These are phyloP conservation scores for Exaiptasia diaphana DNA, from an alignment of 64 coral and sea anemone genomes.

Conservation along the genomic window DNA sequence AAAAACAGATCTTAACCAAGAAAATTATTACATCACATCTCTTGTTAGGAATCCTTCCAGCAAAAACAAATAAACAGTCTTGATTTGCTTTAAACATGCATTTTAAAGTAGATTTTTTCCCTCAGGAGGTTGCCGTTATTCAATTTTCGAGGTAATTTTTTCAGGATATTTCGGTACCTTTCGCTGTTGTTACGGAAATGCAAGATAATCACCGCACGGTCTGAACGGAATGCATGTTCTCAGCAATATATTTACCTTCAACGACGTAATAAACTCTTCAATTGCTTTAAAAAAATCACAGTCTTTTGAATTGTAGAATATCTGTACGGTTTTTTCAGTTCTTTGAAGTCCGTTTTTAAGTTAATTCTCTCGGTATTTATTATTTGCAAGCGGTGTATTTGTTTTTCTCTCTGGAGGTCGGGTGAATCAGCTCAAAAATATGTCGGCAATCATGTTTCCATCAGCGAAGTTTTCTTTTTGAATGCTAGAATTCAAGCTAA, in stretches of 20 bases:
- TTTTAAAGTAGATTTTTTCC: neutral
- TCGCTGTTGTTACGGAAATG: conserved; percentile 4
- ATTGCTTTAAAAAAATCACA: no score
- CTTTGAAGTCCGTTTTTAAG: no score
- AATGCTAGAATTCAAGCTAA: no score
- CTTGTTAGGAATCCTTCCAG: neutral
- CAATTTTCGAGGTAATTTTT: neutral
- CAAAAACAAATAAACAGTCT: neutral
- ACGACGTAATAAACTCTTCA: no score
- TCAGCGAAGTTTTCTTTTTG: no score
- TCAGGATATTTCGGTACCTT: conserved; percentile 4
- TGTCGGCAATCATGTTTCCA: no score
- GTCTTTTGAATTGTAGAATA: no score
- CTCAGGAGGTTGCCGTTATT: no score
- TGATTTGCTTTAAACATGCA: neutral
- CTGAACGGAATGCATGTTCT: neutral
- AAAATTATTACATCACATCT: neutral
- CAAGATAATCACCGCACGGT: neutral
- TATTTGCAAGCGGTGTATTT: neutral
- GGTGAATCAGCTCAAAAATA: neutral
- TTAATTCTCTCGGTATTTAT: neutral
- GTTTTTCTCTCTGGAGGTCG: neutral
- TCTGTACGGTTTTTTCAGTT: no score
- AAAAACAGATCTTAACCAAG: neutral
- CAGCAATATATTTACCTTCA: no score